Base-by-base conservation (phyloP, 2,888 invertebrate genomes). In the Ceramica pisi region DNA sequence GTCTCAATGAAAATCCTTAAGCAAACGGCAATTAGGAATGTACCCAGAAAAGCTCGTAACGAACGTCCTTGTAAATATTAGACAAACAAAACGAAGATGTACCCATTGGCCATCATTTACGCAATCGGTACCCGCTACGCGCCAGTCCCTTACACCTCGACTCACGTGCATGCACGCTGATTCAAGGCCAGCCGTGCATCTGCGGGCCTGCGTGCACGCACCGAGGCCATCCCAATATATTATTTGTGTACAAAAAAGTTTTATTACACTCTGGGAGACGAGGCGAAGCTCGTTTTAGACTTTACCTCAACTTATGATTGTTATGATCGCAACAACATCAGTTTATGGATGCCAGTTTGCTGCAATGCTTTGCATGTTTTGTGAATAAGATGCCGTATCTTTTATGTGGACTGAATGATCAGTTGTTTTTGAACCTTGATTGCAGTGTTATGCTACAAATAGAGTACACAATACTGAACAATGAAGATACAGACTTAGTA, bases 151-250 rank as follows among this genome's bases (percentile, higher is more conserved):
- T 83, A 72, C 63, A 65, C 74, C 71, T 66, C 70, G 38, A 53
- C 73, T 71, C 77, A 80, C 69, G 79, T 80, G 74, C 80, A 76
- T 70, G 62, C 61, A 82, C 66, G 81, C 75, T 63, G 84, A 89
- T 87, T 86, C 91, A 91, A 90, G 91, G 91, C 86, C 88, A 84
- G 60, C 71, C 71, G 75, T 85, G 89, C 91, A 90, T 89, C 89
- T 88, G 89, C 86, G 56, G 73, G 75, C 72, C 77, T 81, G 83
- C 83, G 80, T 76, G 80, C 77, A 82, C 75, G 82, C 82, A 86
- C 82, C 75, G 86, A 84, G 86, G 85, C 85, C 88, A 85, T 83
- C 88, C 87, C 83, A 84, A 88, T 83, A 86, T 81, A 84, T 87
- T 88, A 88, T 87, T 88, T 88, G 85, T 87, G 82, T 72, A 78